These are phyloP conservation scores for Prietella phreatophila DNA, from an alignment of 2,113 vertebrate species.

Conservation along the genomic window DNA sequence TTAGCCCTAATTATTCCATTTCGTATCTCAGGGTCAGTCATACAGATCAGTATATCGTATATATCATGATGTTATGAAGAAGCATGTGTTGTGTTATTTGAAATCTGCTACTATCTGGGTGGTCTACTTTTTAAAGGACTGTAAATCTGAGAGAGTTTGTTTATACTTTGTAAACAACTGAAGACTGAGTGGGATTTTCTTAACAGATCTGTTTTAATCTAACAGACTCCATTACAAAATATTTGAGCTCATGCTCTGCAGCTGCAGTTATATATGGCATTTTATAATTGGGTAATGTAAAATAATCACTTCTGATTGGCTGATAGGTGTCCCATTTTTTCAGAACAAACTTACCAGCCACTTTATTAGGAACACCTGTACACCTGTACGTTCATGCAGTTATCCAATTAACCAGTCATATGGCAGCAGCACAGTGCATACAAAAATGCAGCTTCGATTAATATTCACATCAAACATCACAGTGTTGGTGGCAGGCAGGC, in stretches of 20 bases:
- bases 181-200: background rate
- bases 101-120: background rate
- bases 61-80: background rate
- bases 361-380: background rate
- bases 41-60: background rate
- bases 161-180: slow-evolving; percentile 9
- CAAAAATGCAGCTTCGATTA: background rate
- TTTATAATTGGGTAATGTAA: background rate
- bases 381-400: background rate
- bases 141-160: slow-evolving; percentile 9
- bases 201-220: background rate
- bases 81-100: background rate
- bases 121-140: background rate
- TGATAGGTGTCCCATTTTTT: background rate
- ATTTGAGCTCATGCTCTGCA: background rate
- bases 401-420: background rate
- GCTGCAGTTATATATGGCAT: background rate
- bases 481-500: background rate
- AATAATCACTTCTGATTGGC: background rate
- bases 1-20: background rate
- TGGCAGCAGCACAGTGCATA: background rate
- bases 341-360: background rate
- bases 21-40: background rate
- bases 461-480: background rate
- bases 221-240: background rate